A percentile compares a stretch with the other conserved stretches of the same genome.
Conservation (phyloP, 2,888 invertebrate genomes). For the Eristalis tenax region DNA sequence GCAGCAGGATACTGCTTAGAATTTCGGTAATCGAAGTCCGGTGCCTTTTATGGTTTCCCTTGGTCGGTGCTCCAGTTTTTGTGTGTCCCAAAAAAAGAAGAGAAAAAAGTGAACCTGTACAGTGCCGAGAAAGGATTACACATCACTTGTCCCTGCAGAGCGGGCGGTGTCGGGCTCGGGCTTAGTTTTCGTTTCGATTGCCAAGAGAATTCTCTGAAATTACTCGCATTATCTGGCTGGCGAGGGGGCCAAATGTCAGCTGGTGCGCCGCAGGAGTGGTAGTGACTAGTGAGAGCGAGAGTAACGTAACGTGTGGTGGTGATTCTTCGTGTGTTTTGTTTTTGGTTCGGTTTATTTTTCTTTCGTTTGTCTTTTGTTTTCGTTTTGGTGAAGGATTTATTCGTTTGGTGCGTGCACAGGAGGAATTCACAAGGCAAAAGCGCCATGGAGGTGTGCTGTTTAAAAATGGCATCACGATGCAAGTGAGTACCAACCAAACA, state of each 20-base stretch:
- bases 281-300: conserved; percentile 63
- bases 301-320: conserved; percentile 14
- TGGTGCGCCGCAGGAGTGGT: conserved; percentile 47
- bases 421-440: conserved; percentile 84
- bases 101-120: neutral
- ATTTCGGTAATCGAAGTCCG: conserved; percentile 47
- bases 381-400: conserved; percentile 53
- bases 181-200: neutral
- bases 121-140: neutral
- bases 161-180: conserved; percentile 39
- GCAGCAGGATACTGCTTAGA: conserved; percentile 40
- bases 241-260: conserved; percentile 60
- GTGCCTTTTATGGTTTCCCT: conserved; percentile 55
- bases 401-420: conserved; percentile 28
- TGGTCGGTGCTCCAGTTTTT: neutral
- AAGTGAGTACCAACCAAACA: conserved; percentile 66
- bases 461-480: conserved; percentile 75
- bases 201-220: conserved; percentile 1
- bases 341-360: neutral
- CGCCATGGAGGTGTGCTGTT: conserved; percentile 80
- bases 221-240: conserved; percentile 32
- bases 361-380: conserved; percentile 4
- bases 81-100: neutral
- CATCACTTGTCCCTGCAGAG: conserved; percentile 8
- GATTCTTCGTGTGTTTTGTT: neutral